Conservation (phyloP, 2,113 vertebrate species). For the mouse (Mus musculus) region DNA sequence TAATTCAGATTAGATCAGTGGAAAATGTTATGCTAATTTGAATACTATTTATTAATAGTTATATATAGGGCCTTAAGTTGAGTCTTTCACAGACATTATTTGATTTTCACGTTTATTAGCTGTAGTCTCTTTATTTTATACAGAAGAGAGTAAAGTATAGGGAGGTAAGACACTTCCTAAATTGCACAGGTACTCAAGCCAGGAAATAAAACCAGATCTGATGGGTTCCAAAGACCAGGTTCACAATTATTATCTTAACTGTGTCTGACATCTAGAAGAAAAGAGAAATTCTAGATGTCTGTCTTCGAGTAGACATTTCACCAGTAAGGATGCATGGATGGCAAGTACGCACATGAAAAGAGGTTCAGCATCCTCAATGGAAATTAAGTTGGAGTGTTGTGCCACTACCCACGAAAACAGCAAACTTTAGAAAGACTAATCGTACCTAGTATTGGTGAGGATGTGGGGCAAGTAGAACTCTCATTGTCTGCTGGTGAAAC, state of each 20-base stretch:
- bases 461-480: neutral
- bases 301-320: neutral
- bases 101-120: neutral
- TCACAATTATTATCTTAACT: neutral
- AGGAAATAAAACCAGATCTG: neutral
- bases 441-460: neutral
- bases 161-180: neutral
- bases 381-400: neutral
- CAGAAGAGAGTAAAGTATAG: slow-evolving; percentile 36
- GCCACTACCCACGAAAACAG: neutral
- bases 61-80: neutral
- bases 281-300: neutral
- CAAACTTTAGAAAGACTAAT: neutral
- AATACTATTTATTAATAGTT: slow-evolving; percentile 15
- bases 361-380: neutral
- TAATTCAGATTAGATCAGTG: neutral
- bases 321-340: neutral
- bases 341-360: neutral
- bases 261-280: neutral
- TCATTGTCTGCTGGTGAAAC: neutral
- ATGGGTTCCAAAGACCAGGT: neutral
- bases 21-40: neutral
- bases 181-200: neutral
- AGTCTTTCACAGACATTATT: neutral
- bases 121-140: slow-evolving; percentile 28